Evolutionary conservation across 2,113 vertebrate genomes (phyloP).

Genomic region (Terrapene triunguis): DNA sequence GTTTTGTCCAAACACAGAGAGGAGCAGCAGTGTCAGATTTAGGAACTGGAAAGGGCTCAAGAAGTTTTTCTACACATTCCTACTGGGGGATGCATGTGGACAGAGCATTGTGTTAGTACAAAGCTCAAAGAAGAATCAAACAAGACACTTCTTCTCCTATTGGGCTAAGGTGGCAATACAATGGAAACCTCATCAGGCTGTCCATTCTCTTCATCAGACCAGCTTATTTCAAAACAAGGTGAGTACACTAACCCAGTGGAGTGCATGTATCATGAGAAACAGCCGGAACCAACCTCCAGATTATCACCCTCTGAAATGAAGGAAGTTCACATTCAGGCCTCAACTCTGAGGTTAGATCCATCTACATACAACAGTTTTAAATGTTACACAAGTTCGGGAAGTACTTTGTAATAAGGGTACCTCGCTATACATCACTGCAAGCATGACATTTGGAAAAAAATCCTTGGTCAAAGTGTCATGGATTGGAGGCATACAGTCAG

Average conservation of each 20-base stretch:
- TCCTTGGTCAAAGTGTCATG: neutral
- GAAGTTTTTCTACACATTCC: slow-evolving; percentile 61
- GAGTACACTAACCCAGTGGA: rapidly evolving
- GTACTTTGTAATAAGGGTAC: neutral
- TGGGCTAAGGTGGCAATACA: neutral
- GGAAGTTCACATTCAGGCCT: neutral
- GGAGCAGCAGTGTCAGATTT: slow-evolving; percentile 43
- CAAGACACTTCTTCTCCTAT: neutral
- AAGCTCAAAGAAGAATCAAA: slow-evolving; percentile 32
- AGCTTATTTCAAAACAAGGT: neutral
- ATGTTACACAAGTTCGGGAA: rapidly evolving
- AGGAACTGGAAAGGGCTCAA: slow-evolving; percentile 69
- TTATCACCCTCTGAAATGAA: neutral
- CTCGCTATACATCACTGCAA: neutral
- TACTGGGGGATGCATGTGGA: slow-evolving; percentile 2
- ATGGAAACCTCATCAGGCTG: neutral
- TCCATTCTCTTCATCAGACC: neutral
- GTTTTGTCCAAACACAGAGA: slow-evolving; percentile 56
- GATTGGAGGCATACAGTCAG: neutral
- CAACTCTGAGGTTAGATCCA: neutral
- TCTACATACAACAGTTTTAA: neutral
- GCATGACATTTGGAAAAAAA: neutral
- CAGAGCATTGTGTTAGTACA: slow-evolving; percentile 21
- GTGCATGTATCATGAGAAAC: rapidly evolving
- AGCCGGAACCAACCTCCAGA: neutral